Conservation (phyloP, 2,113 vertebrate genomes). For the Triplophysa siluroides region DNA sequence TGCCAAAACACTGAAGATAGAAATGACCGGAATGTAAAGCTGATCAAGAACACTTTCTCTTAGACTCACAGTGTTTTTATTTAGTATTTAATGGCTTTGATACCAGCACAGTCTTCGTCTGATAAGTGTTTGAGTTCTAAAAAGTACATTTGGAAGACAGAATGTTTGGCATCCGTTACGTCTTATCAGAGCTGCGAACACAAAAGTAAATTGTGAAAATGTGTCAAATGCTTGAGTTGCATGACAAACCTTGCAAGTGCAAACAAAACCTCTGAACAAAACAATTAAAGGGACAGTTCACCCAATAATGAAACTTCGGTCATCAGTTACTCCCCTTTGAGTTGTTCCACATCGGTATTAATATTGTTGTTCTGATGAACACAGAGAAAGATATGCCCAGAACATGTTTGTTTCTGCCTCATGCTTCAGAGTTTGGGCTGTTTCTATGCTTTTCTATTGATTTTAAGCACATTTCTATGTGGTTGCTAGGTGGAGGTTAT, state of each 20-base stretch:
- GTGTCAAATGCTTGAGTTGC: too few relatives aligned
- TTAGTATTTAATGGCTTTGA: too few relatives aligned
- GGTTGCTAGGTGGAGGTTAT: not conserved
- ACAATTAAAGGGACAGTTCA: not conserved
- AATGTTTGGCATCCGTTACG: not conserved
- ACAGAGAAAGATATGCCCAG: too few relatives aligned
- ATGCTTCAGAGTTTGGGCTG: too few relatives aligned
- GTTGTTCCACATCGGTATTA: too few relatives aligned
- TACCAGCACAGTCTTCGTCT: not conserved
- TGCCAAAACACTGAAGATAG: too few relatives aligned
- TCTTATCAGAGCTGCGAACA: not conserved
- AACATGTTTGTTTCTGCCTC: too few relatives aligned
- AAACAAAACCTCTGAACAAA: not conserved
- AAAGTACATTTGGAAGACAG: not conserved
- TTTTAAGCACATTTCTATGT: not conserved
- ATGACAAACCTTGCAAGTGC: not conserved
- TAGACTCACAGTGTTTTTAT: too few relatives aligned
- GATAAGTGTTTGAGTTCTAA: not conserved
- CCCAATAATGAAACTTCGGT: too few relatives aligned
- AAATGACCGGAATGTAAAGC: too few relatives aligned
- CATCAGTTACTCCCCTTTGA: too few relatives aligned
- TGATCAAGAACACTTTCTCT: not conserved
- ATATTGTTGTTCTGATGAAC: too few relatives aligned
- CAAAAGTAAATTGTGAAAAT: not conserved
- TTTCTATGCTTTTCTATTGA: not conserved